Evolutionary conservation across 2,797 vertebrate genomes (phyloP), one percentile per base, ranked within the genome.

Genomic region (Gallinago stenura): DNA sequence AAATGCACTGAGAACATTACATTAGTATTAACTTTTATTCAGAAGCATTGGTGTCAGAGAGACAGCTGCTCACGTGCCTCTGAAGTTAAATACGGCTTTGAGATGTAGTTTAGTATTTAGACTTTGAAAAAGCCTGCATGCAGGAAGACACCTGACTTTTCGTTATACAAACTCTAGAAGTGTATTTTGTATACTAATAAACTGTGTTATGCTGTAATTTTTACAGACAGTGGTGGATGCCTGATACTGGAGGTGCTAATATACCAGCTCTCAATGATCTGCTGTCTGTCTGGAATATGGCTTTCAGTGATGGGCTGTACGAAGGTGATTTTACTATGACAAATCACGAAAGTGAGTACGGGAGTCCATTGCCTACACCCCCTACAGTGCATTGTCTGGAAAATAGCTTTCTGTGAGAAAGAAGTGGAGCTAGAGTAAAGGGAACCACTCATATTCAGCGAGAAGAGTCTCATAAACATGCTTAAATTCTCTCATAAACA

Each of bases 171-270:
- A 31, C 26, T 56, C 7, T 14, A 6, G 15, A 6, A 11, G 6
- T 66, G 9, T 43, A 18, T 75, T 60, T 41, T 72, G 4, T 70
- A 1, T 78, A 14, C 18, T 54, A 11, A 72, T 43, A 21, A 79
- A 19, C 10, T 25, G 7, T 71, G 24, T 65, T 73, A 14, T 6
- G 1, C 54, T 87, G 15, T 70, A 15, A 54, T 71, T 83, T 92
- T 87, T 81, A 14, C 91, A 99, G 99, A 91, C 99, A 99, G 88
- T 99, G 99, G 99, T 99, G 99, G 99, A 99, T 99, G 99, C 99
- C 99, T 0, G 99, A 99, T 97, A 99, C 99, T 21, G 99, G 99
- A 95, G 99, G 99, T 61, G 99, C 99, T 66, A 99, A 99, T 37
- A 96, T 99, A 62, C 99, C 99, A 24, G 99, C 99, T 35, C 97